Conservation (phyloP, 2,113 vertebrate species). For the Baryphthengus martii region DNA sequence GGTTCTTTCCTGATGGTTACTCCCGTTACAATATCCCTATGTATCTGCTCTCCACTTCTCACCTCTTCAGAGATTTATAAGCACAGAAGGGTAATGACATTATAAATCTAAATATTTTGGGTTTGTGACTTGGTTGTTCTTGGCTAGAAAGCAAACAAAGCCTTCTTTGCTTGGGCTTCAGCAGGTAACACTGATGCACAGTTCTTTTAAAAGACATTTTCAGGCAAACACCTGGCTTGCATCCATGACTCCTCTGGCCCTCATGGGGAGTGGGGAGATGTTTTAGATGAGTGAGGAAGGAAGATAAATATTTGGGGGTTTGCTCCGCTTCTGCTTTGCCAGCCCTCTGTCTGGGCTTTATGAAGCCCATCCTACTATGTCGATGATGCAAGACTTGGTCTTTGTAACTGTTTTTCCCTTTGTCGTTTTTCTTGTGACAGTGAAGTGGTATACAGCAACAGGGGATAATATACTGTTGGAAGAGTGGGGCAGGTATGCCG, state of each 20-base stretch:
- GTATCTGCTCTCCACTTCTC: not conserved
- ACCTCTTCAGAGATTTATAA: not conserved
- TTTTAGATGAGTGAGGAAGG: not conserved
- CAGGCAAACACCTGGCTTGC: not conserved
- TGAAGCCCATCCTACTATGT: not conserved
- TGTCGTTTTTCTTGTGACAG: not conserved
- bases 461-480: not conserved
- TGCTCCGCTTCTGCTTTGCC: not conserved
- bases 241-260: not conserved
- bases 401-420: not conserved
- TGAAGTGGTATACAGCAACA: not conserved
- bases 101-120: not conserved
- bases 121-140: not conserved
- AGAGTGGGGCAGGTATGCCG: not conserved
- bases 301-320: not conserved
- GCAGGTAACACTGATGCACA: not conserved
- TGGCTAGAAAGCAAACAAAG: not conserved
- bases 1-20: not conserved
- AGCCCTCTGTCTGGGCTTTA: not conserved
- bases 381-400: not conserved
- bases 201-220: not conserved
- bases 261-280: not conserved
- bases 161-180: not conserved
- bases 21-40: not conserved
- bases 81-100: not conserved